A percentile compares a stretch with the other conserved stretches of the same genome.
Evolutionary conservation across 2,113 vertebrate species (phyloP).

Genomic region (Ascaphus truei): DNA sequence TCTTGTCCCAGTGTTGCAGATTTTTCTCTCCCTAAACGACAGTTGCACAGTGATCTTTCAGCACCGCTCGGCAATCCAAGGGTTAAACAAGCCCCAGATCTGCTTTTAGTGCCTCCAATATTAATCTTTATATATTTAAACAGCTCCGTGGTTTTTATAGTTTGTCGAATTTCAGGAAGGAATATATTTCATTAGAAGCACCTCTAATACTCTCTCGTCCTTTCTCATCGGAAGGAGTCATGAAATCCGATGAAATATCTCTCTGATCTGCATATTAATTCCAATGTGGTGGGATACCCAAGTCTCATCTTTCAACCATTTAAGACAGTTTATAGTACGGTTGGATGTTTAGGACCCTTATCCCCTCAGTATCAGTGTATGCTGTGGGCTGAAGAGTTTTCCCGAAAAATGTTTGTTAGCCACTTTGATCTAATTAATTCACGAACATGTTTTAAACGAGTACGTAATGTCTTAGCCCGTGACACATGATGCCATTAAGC

Average conservation of each 20-base stretch:
- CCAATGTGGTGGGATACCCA: conserved; percentile 13
- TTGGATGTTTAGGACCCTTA: conserved; percentile 40
- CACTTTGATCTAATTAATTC: conserved; percentile 67
- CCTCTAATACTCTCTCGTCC: background rate
- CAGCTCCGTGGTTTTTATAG: background rate
- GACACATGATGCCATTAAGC: conserved; percentile 47
- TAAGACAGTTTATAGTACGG: conserved; percentile 38
- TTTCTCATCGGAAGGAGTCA: conserved; percentile 32
- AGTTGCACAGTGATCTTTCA: no score
- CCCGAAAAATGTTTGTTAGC: conserved; percentile 53
- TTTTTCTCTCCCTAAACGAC: no score
- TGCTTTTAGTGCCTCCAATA: background rate
- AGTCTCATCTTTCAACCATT: conserved; percentile 26
- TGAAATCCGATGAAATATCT: conserved; percentile 10
- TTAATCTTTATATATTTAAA: background rate
- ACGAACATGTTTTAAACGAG: conserved; percentile 49
- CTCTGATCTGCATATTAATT: conserved; percentile 42
- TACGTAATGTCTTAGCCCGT: conserved; percentile 49
- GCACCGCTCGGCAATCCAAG: background rate
- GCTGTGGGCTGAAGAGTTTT: conserved; percentile 55
- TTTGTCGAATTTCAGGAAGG: background rate
- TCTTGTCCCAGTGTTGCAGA: no score
- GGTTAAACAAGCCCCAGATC: background rate
- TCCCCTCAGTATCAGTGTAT: conserved; percentile 48
- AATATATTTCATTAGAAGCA: background rate